Base-by-base conservation (phyloP, 1,140 invertebrate genomes). In the Penaeus indicus region DNA sequence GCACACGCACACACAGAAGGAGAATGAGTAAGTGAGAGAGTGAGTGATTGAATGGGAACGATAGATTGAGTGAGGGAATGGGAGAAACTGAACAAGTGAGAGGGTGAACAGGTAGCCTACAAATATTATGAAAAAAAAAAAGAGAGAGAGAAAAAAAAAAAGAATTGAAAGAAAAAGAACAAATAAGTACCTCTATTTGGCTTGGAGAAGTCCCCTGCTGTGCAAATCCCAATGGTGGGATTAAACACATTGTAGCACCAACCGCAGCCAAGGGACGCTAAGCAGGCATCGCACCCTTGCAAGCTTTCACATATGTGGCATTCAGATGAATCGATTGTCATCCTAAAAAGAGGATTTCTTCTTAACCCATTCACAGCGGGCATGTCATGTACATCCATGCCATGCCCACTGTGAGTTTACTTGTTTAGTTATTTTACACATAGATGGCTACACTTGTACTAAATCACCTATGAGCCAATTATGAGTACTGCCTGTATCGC, bases 211-310 rank as follows among this genome's bases (percentile, higher is more conserved):
- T 94, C 94, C 60, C 94, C 94, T 63, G 92, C 91, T 10, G 93
- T 92, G 91, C 94, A 95, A 38, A 92, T 91, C 25, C 97, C 97
- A 89, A 96, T 95, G 75, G 96, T 97, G 3, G 97, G 97, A 93
- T 98, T 98, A 81, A 96, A 95, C 8, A 95, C 92, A 90, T 96
- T 96, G 91, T 97, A 97, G 93, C 97, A 99, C 98, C 98, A 99
- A 13, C 98, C 98, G 93, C 98, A 99, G 82, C 96, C 96, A 75
- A 98, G 94, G 0, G 96, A 95, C 19, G 95, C 94, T 60, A 98
- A 92, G 92, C 98, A 99, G 0, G 94, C 94, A 1, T 95, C 95
- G 92, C 97, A 99, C 83, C 96, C 96, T 0, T 93, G 93, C 91
- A 97, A 95, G 5, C 94, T 93, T 19, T 95, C 94, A 92, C 98